A percentile compares a stretch with the other conserved stretches of the same genome.
Evolutionary conservation across 1,140 invertebrate genomes (phyloP).

Genomic region (Varroa destructor): DNA sequence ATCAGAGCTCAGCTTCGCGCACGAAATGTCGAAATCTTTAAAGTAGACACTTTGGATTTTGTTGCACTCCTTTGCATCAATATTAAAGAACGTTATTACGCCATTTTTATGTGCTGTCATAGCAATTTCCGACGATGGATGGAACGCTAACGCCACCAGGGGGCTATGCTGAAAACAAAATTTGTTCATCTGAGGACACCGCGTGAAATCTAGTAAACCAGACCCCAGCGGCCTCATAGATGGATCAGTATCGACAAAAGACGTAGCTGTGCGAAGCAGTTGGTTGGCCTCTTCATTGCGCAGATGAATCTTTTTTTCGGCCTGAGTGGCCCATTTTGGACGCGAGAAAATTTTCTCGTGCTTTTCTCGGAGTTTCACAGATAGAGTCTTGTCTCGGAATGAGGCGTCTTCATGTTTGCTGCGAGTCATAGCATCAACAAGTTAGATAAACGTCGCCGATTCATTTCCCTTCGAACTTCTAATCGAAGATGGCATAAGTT

Average conservation of each 20-base stretch:
- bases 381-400: not conserved
- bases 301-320: slow-evolving; percentile 1
- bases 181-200: slow-evolving; percentile 19
- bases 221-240: not conserved
- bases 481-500: no score
- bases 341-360: slow-evolving; percentile 26
- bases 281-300: slow-evolving; percentile 1
- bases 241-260: not conserved
- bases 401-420: no score
- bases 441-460: no score
- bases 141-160: not conserved
- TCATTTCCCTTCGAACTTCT: no score
- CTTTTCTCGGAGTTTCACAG: not conserved
- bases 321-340: slow-evolving; percentile 1
- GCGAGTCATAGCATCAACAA: no score
- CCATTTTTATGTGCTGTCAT: slow-evolving; percentile 14
- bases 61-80: slow-evolving; percentile 20
- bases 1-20: slow-evolving; percentile 9
- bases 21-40: slow-evolving; percentile 19
- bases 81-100: not conserved
- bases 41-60: slow-evolving; percentile 23
- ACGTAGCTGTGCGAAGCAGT: not conserved
- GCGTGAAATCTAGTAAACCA: slow-evolving; percentile 3
- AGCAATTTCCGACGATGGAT: slow-evolving; percentile 10
- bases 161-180: slow-evolving; percentile 23